Percentiles rank a stretch among this genome's conserved stretches.
Evolutionary conservation across 2,888 invertebrate genomes (phyloP).

Genomic region (Drosophila buzzatii): DNA sequence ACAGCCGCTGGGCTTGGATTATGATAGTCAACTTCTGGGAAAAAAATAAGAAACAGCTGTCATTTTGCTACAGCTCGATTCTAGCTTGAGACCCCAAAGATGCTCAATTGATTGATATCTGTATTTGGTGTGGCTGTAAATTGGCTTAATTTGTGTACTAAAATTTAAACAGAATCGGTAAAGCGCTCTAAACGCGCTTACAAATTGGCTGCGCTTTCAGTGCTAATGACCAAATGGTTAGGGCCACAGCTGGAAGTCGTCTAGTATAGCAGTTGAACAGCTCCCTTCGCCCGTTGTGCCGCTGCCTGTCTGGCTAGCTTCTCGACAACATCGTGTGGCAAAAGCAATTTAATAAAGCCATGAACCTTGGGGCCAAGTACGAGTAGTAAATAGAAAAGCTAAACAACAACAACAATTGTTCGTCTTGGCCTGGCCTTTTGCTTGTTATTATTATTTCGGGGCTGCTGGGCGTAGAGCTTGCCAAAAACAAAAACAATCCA

Average conservation of each 20-base stretch:
- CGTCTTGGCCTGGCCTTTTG: slow-evolving; percentile 36
- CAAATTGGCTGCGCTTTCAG: slow-evolving; percentile 74
- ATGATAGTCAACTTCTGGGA: slow-evolving; percentile 35
- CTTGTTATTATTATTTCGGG: slow-evolving; percentile 56
- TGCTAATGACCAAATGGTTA: slow-evolving; percentile 65
- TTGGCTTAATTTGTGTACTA: slow-evolving; percentile 66
- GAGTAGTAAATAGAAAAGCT: slow-evolving; percentile 52
- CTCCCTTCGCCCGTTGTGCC: not conserved
- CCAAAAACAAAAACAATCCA: slow-evolving; percentile 32
- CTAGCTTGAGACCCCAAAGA: slow-evolving; percentile 26
- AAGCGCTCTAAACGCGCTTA: slow-evolving; percentile 40
- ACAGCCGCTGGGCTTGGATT: slow-evolving; percentile 33
- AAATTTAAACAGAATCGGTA: slow-evolving; percentile 47
- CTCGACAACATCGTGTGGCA: slow-evolving; percentile 47
- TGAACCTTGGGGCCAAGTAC: slow-evolving; percentile 75
- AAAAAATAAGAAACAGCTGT: slow-evolving; percentile 15
- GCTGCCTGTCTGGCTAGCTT: not conserved
- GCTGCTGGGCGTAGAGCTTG: slow-evolving; percentile 58
- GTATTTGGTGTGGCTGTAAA: slow-evolving; percentile 54
- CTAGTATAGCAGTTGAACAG: slow-evolving; percentile 1
- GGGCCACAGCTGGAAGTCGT: slow-evolving; percentile 68
- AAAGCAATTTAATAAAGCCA: slow-evolving; percentile 76
- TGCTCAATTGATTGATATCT: slow-evolving; percentile 52
- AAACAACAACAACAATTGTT: slow-evolving; percentile 53
- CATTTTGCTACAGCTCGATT: not conserved